Evolutionary conservation across 1,140 invertebrate species (phyloP).

Genomic region (Camponotus pennsylvanicus): DNA sequence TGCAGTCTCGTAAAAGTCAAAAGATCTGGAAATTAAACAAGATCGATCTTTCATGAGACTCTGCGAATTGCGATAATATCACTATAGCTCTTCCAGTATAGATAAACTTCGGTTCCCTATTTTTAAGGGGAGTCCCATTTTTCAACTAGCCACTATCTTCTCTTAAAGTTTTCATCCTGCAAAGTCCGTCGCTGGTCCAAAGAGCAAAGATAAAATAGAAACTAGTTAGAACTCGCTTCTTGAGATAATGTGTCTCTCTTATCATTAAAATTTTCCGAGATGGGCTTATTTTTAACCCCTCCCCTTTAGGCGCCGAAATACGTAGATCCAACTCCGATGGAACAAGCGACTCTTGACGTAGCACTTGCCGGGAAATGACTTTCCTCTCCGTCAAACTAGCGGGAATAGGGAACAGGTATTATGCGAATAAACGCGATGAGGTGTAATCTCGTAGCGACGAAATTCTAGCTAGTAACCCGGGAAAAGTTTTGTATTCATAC

Average conservation of each 20-base stretch:
- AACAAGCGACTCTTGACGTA: conserved; percentile 11
- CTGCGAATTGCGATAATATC: conserved; percentile 21
- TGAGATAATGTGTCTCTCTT: not conserved
- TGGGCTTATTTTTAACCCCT: not conserved
- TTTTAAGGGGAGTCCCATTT: conserved; percentile 14
- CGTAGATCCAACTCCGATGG: not conserved
- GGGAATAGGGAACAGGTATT: conserved; percentile 43
- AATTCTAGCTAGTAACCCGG: conserved; percentile 55
- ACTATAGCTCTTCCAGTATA: not conserved
- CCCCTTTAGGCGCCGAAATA: not conserved
- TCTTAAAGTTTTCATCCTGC: conserved; percentile 16
- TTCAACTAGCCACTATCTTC: conserved; percentile 37
- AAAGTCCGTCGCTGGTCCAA: not conserved
- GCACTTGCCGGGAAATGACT: conserved; percentile 41
- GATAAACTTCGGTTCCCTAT: conserved; percentile 26
- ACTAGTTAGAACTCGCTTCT: not conserved
- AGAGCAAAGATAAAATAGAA: conserved; percentile 20
- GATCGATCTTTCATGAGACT: not conserved
- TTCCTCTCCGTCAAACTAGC: conserved; percentile 26
- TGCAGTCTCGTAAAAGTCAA: not conserved
- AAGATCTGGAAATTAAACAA: not conserved
- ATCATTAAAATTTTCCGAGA: conserved; percentile 2
- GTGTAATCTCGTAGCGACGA: conserved; percentile 72
- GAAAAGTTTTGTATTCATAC: conserved; percentile 82
- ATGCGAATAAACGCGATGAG: conserved; percentile 62